Percentiles rank a stretch among this genome's conserved stretches.
Evolutionary conservation across 1,140 invertebrate species (phyloP).

Genomic region (Metaphire vulgaris): DNA sequence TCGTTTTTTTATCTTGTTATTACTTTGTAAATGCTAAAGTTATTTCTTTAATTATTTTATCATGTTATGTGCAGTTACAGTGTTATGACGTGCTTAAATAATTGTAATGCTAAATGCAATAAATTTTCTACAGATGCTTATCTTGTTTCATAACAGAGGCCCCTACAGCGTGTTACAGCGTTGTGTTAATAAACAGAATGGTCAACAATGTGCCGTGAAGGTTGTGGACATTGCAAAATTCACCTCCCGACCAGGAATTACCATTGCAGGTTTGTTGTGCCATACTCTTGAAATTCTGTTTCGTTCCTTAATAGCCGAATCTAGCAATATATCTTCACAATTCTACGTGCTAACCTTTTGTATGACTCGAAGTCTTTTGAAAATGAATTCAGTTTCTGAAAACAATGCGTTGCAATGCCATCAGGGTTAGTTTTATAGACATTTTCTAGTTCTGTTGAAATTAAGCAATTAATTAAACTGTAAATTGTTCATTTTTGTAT

Average conservation of each 20-base stretch:
- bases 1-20: no score
- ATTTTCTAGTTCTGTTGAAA: no score
- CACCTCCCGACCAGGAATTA: constrained; percentile 87
- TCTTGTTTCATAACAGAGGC: constrained; percentile 65
- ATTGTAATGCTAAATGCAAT: background rate
- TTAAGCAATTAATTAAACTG: no score
- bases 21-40: background rate
- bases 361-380: no score
- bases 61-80: background rate
- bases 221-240: constrained; percentile 97
- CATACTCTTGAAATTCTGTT: no score
- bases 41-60: background rate
- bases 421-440: no score
- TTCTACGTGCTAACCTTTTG: no score
- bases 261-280: constrained; percentile 76
- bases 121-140: background rate
- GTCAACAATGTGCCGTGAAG: constrained; percentile 94
- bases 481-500: no score
- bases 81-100: background rate
- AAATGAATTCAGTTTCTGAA: no score
- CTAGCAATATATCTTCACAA: no score
- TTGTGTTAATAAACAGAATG: constrained; percentile 89
- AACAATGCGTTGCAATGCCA: no score
- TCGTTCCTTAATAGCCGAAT: no score
- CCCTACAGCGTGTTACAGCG: constrained; percentile 92